Conservation (phyloP, 2,888 invertebrate genomes). For the Carpatolechia fugitivella region DNA sequence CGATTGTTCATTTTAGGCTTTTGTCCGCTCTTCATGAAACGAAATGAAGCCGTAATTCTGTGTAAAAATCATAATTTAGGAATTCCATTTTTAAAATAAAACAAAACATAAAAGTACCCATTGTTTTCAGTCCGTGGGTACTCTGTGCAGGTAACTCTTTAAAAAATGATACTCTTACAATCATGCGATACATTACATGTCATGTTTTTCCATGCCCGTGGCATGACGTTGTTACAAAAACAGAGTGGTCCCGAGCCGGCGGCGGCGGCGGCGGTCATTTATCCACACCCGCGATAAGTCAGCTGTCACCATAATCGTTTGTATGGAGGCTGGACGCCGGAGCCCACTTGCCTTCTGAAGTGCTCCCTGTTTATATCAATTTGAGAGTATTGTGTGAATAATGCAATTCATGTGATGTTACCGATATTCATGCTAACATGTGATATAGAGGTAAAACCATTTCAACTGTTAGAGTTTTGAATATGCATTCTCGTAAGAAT, state of each 20-base stretch:
- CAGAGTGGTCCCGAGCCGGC: background rate
- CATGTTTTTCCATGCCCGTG: background rate
- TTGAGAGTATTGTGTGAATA: background rate
- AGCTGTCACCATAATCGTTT: conserved; percentile 52
- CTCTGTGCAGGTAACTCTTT: background rate
- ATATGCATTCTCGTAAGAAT: no score
- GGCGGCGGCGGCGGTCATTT: conserved; percentile 23
- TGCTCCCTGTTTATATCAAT: conserved; percentile 2
- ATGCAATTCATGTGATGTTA: background rate
- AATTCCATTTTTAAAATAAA: no score
- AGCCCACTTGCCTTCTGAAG: conserved; percentile 34
- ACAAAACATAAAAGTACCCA: background rate
- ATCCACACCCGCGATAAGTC: conserved; percentile 42
- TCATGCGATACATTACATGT: no score
- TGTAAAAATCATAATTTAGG: no score
- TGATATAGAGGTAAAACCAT: no score
- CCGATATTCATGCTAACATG: background rate
- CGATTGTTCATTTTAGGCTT: conserved; percentile 17
- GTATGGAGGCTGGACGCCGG: conserved; percentile 26
- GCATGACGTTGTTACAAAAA: background rate
- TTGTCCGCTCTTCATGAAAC: no score
- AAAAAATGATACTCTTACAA: no score
- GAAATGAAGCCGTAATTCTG: no score
- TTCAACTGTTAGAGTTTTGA: no score
- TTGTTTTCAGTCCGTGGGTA: background rate